Conservation (phyloP, 2,888 invertebrate species). For the Drosophila maculinotata region DNA sequence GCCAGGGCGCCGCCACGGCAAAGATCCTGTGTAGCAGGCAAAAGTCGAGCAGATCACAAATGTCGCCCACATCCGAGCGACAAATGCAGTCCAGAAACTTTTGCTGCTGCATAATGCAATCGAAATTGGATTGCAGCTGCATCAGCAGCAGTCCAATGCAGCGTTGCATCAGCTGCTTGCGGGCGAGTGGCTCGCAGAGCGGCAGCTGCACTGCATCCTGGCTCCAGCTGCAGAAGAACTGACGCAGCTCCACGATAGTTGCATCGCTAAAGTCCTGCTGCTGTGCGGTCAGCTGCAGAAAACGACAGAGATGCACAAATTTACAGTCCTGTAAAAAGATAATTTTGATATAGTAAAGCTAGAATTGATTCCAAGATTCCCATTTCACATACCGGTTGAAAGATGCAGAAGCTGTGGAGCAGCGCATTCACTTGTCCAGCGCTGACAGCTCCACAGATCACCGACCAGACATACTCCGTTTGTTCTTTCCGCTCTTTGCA, state of each 20-base stretch:
- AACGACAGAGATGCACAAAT: constrained; percentile 87
- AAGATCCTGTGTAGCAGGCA: constrained; percentile 85
- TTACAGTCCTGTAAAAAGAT: constrained; percentile 87
- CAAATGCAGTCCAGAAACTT: constrained; percentile 88
- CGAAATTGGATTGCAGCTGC: constrained; percentile 87
- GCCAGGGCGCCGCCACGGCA: constrained; percentile 85
- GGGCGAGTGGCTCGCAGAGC: constrained; percentile 82
- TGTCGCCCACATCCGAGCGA: constrained; percentile 87
- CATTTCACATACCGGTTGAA: constrained; percentile 88
- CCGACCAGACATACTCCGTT: constrained; percentile 68
- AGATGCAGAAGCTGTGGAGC: constrained; percentile 89
- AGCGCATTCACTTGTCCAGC: constrained; percentile 87
- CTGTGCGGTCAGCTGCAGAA: constrained; percentile 86
- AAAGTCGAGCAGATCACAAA: constrained; percentile 86
- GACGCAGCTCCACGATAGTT: constrained; percentile 84
- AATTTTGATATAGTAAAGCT: not conserved
- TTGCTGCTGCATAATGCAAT: constrained; percentile 88
- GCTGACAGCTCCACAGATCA: constrained; percentile 84
- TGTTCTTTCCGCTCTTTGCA: constrained; percentile 51
- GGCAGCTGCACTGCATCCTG: constrained; percentile 81
- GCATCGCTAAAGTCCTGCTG: constrained; percentile 86
- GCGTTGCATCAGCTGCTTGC: constrained; percentile 86
- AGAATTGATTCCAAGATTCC: not conserved
- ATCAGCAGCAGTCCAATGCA: constrained; percentile 87
- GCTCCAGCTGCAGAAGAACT: constrained; percentile 82